Base-by-base conservation (phyloP, 2,888 invertebrate species). In the Apotomis capreana region DNA sequence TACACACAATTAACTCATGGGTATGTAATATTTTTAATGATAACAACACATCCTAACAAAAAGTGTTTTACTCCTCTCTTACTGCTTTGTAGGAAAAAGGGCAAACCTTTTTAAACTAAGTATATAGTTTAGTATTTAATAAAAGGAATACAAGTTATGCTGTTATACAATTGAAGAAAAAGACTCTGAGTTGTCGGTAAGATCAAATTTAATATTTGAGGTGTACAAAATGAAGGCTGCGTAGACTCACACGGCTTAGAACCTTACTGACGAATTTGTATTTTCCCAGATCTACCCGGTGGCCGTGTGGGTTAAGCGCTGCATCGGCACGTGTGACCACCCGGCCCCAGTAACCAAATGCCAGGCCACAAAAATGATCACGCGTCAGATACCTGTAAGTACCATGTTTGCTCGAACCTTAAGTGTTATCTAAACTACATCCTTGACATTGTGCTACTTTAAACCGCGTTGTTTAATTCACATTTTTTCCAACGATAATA, bases 261-360 rank as follows among this genome's bases (percentile, higher is more conserved):
- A 51, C 69, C 60, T 55, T 61, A 46, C 74, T 77, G 72, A 77
- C 73, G 73, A 68, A 70, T 44, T 69, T 75, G 83, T 86, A 74
- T 85, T 87, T 89, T 85, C 87, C 85, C 89, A 93, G 92, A 85
- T 92, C 76, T 89, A 81, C 73, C 92, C 92, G 4, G 85, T 88
- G 58, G 87, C 89, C 5, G 89, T 91, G 74, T 93, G 92, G 92
- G 89, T 92, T 68, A 91, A 91, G 76, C 83, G 90, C 10, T 93
- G 92, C 78, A 87, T 89, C 68, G 92, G 92, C 8, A 85, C 91
- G 64, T 92, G 92, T 81, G 89, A 89, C 80, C 87, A 83, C 76
- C 86, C 84, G 54, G 83, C 81, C 70, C 80, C 81, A 0, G 89
- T 87, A 62, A 84, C 87, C 69, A 79, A 81, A 44, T 93, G 92